Base-by-base conservation (phyloP, 2,888 invertebrate genomes). In the Andricus quercusramuli region DNA sequence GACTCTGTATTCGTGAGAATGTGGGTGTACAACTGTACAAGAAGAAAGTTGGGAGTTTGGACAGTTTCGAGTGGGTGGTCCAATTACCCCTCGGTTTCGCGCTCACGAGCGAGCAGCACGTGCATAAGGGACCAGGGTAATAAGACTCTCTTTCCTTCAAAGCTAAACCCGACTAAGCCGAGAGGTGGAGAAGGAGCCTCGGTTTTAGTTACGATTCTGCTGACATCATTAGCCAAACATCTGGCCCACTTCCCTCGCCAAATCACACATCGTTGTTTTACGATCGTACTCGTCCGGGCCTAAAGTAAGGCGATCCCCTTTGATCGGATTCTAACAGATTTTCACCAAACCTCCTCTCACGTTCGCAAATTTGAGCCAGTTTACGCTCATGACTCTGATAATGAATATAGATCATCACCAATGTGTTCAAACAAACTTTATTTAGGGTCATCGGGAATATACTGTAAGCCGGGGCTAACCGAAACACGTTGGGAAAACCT, bases 151-250 rank as follows among this genome's bases (percentile, higher is more conserved):
- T 74, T 78, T 22, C 77, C 76, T 66, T 78, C 79, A 84, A 83
- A 84, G 84, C 85, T 83, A 82, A 82, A 79, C 83, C 80, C 68
- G 70, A 79, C 84, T 81, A 80, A 77, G 74, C 37, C 64, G 66
- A 77, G 84, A 82, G 79, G 79, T 79, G 67, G 83, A 81, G 82
- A 79, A 80, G 80, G 56, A 77, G 86, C 83, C 88, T 89, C 86
- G 90, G 90, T 88, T 91, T 92, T 90, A 89, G 91, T 92, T 92
- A 92, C 92, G 91, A 91, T 92, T 92, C 90, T 90, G 91, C 91
- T 92, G 92, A 92, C 92, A 92, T 92, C 92, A 92, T 92, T 92
- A 92, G 91, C 92, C 92, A 90, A 92, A 92, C 92, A 92, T 92
- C 92, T 92, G 92, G 90, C 84, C 88, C 87, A 88, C 88, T 89